A percentile compares a stretch with the other conserved stretches of the same genome.
Evolutionary conservation across 1,140 invertebrate species (phyloP).

Genomic region (Drosophila truncata): DNA sequence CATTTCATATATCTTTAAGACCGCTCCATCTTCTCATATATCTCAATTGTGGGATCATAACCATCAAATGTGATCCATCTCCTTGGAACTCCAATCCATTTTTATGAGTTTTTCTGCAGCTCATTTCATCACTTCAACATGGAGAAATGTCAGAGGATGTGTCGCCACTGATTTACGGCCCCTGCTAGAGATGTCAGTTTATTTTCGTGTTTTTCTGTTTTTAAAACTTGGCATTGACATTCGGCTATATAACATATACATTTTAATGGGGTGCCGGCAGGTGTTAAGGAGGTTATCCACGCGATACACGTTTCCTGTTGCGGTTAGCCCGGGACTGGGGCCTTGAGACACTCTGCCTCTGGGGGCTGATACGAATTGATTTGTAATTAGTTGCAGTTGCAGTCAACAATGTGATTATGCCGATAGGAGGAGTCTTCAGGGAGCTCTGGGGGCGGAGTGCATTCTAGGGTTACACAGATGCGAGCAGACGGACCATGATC

Average conservation of each 20-base stretch:
- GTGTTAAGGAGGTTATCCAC: slow-evolving; percentile 50
- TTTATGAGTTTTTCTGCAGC: slow-evolving; percentile 40
- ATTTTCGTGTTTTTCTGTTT: slow-evolving; percentile 43
- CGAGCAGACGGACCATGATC: slow-evolving; percentile 45
- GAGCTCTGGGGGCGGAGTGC: slow-evolving; percentile 2
- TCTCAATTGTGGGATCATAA: slow-evolving; percentile 46
- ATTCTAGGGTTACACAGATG: slow-evolving; percentile 70
- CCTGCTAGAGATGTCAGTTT: slow-evolving; percentile 17
- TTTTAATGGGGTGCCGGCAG: slow-evolving; percentile 67
- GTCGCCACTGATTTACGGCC: slow-evolving; percentile 61
- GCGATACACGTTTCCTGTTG: slow-evolving; percentile 59
- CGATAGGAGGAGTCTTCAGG: slow-evolving; percentile 13
- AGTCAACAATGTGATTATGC: slow-evolving; percentile 77
- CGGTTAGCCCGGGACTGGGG: slow-evolving; percentile 23
- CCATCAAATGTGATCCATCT: slow-evolving; percentile 48
- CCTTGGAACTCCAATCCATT: slow-evolving; percentile 23
- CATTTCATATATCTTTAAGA: background rate
- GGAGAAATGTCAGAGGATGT: slow-evolving; percentile 30
- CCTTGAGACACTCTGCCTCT: slow-evolving; percentile 1
- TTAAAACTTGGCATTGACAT: slow-evolving; percentile 42
- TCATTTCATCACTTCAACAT: slow-evolving; percentile 44
- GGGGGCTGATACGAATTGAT: slow-evolving; percentile 75
- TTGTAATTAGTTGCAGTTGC: slow-evolving; percentile 83
- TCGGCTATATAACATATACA: slow-evolving; percentile 47
- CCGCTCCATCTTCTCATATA: slow-evolving; percentile 12